Evolutionary conservation across 2,888 invertebrate species (phyloP).

Genomic region (Orthosia cruda): DNA sequence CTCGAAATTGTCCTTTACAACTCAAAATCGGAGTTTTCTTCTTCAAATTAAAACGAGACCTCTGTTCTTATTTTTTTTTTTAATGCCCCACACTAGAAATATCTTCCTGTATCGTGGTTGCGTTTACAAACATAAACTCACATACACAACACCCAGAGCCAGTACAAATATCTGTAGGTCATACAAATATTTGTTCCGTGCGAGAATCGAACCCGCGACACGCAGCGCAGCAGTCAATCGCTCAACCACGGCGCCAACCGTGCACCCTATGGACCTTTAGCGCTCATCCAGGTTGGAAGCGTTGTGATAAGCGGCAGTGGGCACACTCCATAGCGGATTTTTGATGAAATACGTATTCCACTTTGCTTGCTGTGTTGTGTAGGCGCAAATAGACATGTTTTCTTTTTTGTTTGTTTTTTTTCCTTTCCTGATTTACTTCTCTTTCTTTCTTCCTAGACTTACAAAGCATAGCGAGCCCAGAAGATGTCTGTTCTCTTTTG

Average conservation of each 20-base stretch:
- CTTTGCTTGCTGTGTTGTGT: background rate
- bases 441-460: background rate
- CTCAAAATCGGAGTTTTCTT: conserved; percentile 12
- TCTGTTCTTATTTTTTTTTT: no score
- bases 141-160: no score
- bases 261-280: conserved; percentile 39
- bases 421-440: background rate
- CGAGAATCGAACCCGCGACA: no score
- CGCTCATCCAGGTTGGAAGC: conserved; percentile 26
- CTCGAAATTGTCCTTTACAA: conserved; percentile 10
- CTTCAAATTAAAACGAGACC: conserved; percentile 33
- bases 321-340: background rate
- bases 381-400: background rate
- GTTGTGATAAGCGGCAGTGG: conserved; percentile 17
- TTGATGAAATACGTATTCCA: background rate
- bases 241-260: no score
- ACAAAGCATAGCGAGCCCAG: no score
- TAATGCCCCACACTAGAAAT: no score
- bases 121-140: no score
- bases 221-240: no score
- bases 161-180: no score
- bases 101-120: no score
- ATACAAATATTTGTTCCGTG: no score
- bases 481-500: background rate
- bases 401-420: background rate